Conservation (phyloP, 2,113 vertebrate genomes). For the Bubo bubo region DNA sequence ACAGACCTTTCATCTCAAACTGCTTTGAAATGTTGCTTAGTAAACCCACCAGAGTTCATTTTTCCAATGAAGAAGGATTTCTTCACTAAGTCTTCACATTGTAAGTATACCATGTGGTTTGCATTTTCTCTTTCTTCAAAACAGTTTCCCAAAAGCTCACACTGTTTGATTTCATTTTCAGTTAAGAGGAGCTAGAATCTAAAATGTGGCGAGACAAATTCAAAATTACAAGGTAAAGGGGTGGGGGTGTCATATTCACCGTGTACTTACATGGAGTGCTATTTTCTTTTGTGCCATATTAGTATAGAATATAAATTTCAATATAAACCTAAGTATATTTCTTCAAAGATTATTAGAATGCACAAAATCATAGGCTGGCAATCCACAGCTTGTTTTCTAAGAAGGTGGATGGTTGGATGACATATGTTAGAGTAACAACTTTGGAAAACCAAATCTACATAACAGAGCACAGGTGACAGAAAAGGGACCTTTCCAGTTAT, state of each 20-base stretch:
- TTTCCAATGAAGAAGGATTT: slow-evolving; percentile 26
- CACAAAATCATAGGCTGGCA: not conserved
- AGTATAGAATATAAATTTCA: not conserved
- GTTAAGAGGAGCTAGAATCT: not conserved
- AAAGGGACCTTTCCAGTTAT: not conserved
- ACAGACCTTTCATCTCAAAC: slow-evolving; percentile 42
- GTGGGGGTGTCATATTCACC: not conserved
- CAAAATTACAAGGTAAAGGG: not conserved
- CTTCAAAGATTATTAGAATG: not conserved
- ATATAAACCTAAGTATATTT: not conserved
- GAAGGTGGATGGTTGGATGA: not conserved
- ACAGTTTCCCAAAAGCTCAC: not conserved
- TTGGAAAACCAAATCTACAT: not conserved
- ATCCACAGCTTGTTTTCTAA: not conserved
- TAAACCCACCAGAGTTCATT: slow-evolving; percentile 4
- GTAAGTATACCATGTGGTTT: slow-evolving; percentile 15
- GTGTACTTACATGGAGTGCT: not conserved
- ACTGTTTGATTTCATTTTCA: not conserved
- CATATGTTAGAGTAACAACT: not conserved
- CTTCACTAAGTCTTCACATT: not conserved
- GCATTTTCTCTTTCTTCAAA: slow-evolving; percentile 22
- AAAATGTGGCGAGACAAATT: not conserved
- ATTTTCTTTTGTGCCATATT: not conserved
- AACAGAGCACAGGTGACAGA: not conserved
- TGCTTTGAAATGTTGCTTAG: slow-evolving; percentile 46